These are phyloP conservation scores for Pristionchus exspectatus DNA, from an alignment of 2,888 invertebrate species.

Conservation along the genomic window DNA sequence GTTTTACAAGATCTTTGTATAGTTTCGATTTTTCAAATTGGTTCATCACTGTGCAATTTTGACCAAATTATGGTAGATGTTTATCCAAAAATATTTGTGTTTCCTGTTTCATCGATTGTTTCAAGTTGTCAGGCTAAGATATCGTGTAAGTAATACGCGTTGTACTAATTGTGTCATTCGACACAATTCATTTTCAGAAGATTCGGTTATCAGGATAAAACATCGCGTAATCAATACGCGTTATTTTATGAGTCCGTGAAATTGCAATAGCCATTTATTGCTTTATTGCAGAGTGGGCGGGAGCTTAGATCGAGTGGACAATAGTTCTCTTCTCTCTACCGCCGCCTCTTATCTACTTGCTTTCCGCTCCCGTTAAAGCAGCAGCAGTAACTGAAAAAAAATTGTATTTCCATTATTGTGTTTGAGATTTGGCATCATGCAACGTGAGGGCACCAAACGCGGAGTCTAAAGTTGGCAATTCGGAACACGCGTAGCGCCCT, in stretches of 20 bases:
- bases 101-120: not conserved
- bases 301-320: not conserved
- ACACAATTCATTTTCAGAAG: not conserved
- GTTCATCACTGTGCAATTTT: not conserved
- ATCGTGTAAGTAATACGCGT: slow-evolving; percentile 17
- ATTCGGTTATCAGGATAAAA: too few species aligned
- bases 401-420: not conserved
- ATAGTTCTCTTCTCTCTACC: not conserved
- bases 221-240: too few species aligned
- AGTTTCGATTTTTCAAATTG: not conserved
- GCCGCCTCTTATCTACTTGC: not conserved
- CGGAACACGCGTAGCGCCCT: too few species aligned
- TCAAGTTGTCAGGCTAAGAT: not conserved
- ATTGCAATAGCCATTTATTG: not conserved
- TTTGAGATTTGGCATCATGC: not conserved
- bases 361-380: not conserved
- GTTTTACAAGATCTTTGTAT: not conserved
- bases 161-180: slow-evolving; percentile 14
- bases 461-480: not conserved
- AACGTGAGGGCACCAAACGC: not conserved
- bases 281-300: too few species aligned
- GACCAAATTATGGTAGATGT: not conserved
- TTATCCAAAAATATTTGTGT: not conserved
- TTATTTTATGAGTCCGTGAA: not conserved
- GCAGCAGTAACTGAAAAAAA: not conserved